Evolutionary conservation across 2,113 vertebrate genomes (phyloP), one percentile per base, ranked within the genome.

Genomic region (Sinosuthora webbiana): DNA sequence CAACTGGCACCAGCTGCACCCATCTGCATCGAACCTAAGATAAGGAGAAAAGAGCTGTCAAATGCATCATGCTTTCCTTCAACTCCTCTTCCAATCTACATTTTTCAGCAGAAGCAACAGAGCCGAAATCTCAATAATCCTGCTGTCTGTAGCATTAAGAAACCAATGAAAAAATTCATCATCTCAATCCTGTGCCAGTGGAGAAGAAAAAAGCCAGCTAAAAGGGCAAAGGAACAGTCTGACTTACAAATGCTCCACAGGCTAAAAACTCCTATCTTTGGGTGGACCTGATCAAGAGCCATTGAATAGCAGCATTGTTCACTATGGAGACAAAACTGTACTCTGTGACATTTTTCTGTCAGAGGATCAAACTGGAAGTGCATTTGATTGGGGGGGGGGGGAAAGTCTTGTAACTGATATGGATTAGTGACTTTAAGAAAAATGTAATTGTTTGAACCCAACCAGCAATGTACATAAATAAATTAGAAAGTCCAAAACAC

Each of bases 61-160:
- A 52, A 91, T 37, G 37, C 87, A 84, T 85, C 76, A 52, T 63
- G 68, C 44, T 53, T 93, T 45, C 93, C 77, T 77, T 93, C 95
- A 89, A 35, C 52, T 91, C 76, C 91, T 56, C 24, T 64, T 77
- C 56, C 77, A 71, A 87, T 45, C 57, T 49, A 62, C 60, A 82
- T 84, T 89, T 94, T 87, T 94, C 77, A 94, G 69, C 63, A 90
- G 75, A 94, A 80, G 82, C 63, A 93, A 73, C 74, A 79, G 89
- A 93, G 77, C 65, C 75, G 83, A 91, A 95, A 94, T 82, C 56
- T 71, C 87, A 89, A 68, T 81, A 91, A 89, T 82, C 64, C 65
- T 69, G 44, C 93, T 96, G 92, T 67, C 84, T 76, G 39, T 4
- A 88, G 37, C 64, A 65, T 68, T 56, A 90, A 71, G 69, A 92